Conservation (phyloP, 2,797 vertebrate genomes). For the Anolis apletophallus region DNA sequence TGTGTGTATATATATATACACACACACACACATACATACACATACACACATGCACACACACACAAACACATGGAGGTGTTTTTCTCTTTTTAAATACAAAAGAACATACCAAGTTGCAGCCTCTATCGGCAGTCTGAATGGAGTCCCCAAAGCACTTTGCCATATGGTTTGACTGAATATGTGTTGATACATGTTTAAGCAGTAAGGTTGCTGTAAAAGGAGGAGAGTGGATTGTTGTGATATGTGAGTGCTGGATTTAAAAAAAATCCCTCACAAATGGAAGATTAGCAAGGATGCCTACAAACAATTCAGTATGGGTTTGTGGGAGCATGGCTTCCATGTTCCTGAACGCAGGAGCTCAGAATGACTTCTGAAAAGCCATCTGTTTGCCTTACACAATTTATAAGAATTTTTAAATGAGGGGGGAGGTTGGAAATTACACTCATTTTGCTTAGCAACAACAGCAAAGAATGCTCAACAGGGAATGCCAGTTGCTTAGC, state of each 20-base stretch:
- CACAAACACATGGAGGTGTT: not conserved
- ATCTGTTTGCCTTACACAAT: slow-evolving; percentile 57
- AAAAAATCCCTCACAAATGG: not conserved
- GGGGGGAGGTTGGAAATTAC: slow-evolving; percentile 3
- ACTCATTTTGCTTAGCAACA: slow-evolving; percentile 71
- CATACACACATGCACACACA: not conserved
- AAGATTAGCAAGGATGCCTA: not conserved
- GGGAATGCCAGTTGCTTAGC: slow-evolving; percentile 67
- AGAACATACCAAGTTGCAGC: not conserved
- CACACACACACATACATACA: too few species aligned
- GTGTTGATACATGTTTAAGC: not conserved
- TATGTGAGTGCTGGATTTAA: not conserved
- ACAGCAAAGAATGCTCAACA: slow-evolving; percentile 62
- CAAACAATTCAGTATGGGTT: slow-evolving; percentile 1
- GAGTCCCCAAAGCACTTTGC: not conserved
- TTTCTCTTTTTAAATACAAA: not conserved
- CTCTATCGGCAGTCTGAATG: not conserved
- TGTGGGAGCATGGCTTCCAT: slow-evolving; percentile 38
- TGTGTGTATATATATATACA: too few species aligned
- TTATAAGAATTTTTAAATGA: slow-evolving; percentile 57
- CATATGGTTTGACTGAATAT: not conserved
- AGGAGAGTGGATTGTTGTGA: too few species aligned
- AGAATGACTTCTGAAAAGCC: slow-evolving; percentile 57
- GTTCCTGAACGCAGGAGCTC: slow-evolving; percentile 30
- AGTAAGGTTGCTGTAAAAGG: not conserved